Percentiles rank a stretch among this genome's conserved stretches.
Evolutionary conservation across 2,797 vertebrate species (phyloP).

Genomic region (Myripristis jacobus): DNA sequence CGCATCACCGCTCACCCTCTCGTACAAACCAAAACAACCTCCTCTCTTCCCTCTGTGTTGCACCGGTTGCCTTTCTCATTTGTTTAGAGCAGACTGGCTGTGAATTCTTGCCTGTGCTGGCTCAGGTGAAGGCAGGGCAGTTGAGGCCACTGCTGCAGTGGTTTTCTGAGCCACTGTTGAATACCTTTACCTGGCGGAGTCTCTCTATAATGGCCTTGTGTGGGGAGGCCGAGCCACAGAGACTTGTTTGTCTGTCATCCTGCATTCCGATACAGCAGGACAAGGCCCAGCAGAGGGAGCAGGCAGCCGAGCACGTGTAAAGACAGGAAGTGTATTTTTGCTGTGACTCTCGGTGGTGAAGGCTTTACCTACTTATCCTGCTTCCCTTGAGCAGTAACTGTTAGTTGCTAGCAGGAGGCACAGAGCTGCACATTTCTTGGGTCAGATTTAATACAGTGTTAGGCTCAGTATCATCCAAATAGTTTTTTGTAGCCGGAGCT

Average conservation of each 20-base stretch:
- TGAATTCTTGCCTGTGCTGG: conserved; percentile 31
- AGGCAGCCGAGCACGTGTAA: conserved; percentile 55
- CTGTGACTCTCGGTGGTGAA: conserved; percentile 28
- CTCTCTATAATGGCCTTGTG: conserved; percentile 21
- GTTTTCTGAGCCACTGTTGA: conserved; percentile 30
- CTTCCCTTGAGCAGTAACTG: conserved; percentile 21
- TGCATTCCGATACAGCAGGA: conserved; percentile 60
- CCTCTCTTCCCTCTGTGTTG: conserved; percentile 19
- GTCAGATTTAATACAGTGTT: conserved; percentile 2
- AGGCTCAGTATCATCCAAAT: background rate
- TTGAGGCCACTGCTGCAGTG: conserved; percentile 17
- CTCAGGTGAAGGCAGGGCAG: conserved; percentile 43
- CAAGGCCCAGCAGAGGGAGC: conserved; percentile 46
- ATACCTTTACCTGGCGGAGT: conserved; percentile 56
- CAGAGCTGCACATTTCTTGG: background rate
- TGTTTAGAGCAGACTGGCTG: conserved; percentile 41
- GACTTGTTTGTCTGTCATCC: conserved; percentile 58
- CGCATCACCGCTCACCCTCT: conserved; percentile 60
- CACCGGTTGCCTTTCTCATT: conserved; percentile 32
- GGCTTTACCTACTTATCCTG: conserved; percentile 17
- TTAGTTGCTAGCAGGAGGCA: background rate
- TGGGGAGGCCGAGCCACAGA: conserved; percentile 41
- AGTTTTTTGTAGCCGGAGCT: background rate
- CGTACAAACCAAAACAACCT: conserved; percentile 61
- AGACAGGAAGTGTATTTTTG: conserved; percentile 76